Base-by-base conservation (phyloP, 2,888 invertebrate species). In the Vanessa cardui region DNA sequence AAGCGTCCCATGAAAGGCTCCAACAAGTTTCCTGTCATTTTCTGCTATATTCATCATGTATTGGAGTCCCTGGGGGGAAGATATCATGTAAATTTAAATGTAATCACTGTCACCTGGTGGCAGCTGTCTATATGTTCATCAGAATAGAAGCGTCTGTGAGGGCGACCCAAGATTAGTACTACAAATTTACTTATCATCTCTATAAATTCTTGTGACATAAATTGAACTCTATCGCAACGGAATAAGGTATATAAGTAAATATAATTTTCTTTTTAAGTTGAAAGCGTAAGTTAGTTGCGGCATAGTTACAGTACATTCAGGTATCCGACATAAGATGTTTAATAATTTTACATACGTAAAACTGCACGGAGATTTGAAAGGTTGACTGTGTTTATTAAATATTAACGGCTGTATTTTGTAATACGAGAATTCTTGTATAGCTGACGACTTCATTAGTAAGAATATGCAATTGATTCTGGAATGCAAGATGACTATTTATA, bases 91-190 rank as follows among this genome's bases (percentile, higher is more conserved):
- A 76, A 77, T 75, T 71, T 67, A 58, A 72, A 74, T 69, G 76
- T 78, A 78, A 81, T 80, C 79, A 78, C 74, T 79, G 77, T 77
- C 80, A 79, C 77, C 73, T 76, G 72, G 66, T 61, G 68, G 49
- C 71, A 65, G 59, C 63, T 68, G 71, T 67, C 62, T 63, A 46
- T 70, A 64, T 59, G 69, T 66, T 68, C 62, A 68, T 68, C 72
- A 72, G 63, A 67, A 65, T 61, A 58, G 59, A 66, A 46, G 33
- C 58, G 54, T 68, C 68, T 63, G 46, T 71, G 63, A 64, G 65
- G 59, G 26, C 62, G 21, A 39, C 45, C 52, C 50, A 47, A 64
- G 56, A 64, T 58, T 64, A 64, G 64, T 18, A 33, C 33, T 20
- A 58, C 31, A 16, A 50, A 18, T 44, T 16, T 46, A 18, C 26